Evolutionary conservation across 2,888 invertebrate genomes (phyloP).

Genomic region (Linnaemya vulpina): DNA sequence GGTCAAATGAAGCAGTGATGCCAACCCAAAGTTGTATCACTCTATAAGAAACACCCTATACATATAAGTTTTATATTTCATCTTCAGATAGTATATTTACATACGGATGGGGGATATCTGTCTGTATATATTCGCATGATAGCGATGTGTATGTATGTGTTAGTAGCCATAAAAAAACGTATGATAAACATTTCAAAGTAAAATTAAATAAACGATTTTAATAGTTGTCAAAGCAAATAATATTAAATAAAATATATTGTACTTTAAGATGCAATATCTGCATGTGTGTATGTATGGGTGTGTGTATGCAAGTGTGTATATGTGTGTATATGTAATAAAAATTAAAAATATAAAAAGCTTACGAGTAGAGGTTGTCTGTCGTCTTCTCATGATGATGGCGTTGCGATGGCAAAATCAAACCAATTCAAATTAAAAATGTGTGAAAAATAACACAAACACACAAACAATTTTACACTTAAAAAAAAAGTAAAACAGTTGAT

Average conservation of each 20-base stretch:
- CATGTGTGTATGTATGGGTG: background rate
- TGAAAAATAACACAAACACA: constrained; percentile 31
- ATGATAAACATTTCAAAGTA: background rate
- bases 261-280: background rate
- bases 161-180: constrained; percentile 21
- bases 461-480: constrained; percentile 48
- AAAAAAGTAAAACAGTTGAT: constrained; percentile 42
- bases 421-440: constrained; percentile 22
- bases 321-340: background rate
- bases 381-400: constrained; percentile 69
- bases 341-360: constrained; percentile 52
- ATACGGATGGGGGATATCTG: no score
- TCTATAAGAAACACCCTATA: no score
- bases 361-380: constrained; percentile 59
- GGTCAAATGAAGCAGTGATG: no score
- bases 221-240: background rate
- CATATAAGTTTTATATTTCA: no score
- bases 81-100: no score
- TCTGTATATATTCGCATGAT: no score
- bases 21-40: no score
- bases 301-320: background rate
- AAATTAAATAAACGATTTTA: background rate
- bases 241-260: background rate
- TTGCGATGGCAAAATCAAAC: constrained; percentile 42
- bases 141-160: constrained; percentile 16